Evolutionary conservation across 2,888 invertebrate genomes (phyloP).

Genomic region (Perizoma flavofasciatum): DNA sequence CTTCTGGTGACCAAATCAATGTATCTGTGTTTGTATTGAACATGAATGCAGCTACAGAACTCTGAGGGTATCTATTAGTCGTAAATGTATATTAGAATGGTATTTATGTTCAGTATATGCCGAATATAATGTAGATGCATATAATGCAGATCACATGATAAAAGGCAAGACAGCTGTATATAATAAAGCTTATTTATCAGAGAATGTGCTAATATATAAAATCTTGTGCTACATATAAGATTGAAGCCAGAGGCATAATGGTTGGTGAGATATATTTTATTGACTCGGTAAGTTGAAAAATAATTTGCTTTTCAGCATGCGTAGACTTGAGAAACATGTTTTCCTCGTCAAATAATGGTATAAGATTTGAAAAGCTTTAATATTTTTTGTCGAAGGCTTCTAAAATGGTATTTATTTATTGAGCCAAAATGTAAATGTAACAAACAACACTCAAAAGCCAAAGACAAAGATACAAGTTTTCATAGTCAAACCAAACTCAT

Average conservation of each 20-base stretch:
- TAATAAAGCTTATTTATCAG: constrained; percentile 66
- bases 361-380: constrained; percentile 62
- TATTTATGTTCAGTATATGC: constrained; percentile 47
- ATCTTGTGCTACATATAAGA: constrained; percentile 60
- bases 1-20: constrained; percentile 39
- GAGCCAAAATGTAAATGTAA: constrained; percentile 78
- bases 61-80: constrained; percentile 55
- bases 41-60: constrained; percentile 64
- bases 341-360: constrained; percentile 45
- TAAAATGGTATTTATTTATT: constrained; percentile 67
- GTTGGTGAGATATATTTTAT: constrained; percentile 29
- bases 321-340: constrained; percentile 61
- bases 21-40: constrained; percentile 61
- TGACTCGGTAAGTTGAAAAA: constrained; percentile 38
- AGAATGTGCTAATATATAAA: constrained; percentile 61
- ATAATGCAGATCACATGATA: constrained; percentile 45
- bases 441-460: constrained; percentile 41
- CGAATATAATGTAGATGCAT: constrained; percentile 54
- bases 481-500: constrained; percentile 40
- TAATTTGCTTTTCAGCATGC: constrained; percentile 66
- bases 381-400: constrained; percentile 62
- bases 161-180: constrained; percentile 61
- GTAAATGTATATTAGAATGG: constrained; percentile 40
- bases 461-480: constrained; percentile 39
- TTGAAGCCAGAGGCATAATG: constrained; percentile 74